These are phyloP conservation scores for Prochilodus magdalenae DNA, from an alignment of 2,113 vertebrate genomes.

Conservation along the genomic window DNA sequence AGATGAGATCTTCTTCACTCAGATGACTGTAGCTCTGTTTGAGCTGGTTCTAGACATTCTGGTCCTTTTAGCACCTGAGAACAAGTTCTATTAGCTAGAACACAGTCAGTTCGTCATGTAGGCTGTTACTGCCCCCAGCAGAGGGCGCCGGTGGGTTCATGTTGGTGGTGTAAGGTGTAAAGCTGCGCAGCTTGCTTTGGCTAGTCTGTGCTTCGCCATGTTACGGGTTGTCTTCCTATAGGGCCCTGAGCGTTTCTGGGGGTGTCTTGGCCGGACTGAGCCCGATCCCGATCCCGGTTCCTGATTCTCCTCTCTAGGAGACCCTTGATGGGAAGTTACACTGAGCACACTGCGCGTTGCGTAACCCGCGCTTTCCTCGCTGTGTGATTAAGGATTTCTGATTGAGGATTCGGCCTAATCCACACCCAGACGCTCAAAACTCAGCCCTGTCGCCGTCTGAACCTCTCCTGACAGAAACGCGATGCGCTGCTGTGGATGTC, in stretches of 20 bases:
- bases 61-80: no score
- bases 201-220: no score
- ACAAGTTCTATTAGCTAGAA: no score
- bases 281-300: slow-evolving; percentile 9
- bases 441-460: not conserved
- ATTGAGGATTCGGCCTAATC: not conserved
- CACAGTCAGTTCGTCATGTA: no score
- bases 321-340: slow-evolving; percentile 41
- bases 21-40: no score
- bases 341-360: slow-evolving; percentile 61
- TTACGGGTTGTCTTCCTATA: no score
- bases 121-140: no score
- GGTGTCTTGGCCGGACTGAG: not conserved
- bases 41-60: no score
- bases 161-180: no score
- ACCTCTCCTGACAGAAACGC: not conserved
- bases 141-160: no score
- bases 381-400: slow-evolving; percentile 11
- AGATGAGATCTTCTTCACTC: no score
- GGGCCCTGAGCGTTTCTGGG: not conserved
- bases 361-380: slow-evolving; percentile 33
- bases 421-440: not conserved
- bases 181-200: no score
- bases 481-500: not conserved
- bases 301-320: slow-evolving; percentile 33